These are phyloP conservation scores for Holothuria glaberrima DNA, from an alignment of 35 echinoderm and acorn worm species.

Conservation along the genomic window DNA sequence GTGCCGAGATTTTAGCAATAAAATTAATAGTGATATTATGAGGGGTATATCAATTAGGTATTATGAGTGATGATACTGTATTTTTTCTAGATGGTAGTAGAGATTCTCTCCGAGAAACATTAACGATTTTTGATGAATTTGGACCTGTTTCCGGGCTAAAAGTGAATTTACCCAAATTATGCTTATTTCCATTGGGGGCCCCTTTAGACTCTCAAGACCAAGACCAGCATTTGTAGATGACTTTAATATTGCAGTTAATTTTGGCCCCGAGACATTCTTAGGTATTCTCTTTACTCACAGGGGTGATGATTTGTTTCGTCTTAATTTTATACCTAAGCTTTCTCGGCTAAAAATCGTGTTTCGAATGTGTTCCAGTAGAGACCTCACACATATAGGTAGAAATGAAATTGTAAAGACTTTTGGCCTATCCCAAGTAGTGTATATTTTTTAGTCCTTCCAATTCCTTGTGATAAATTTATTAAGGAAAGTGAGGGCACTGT, in stretches of 20 bases:
- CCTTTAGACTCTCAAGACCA: neutral
- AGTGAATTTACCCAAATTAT: conserved; percentile 16
- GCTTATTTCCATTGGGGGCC: too few species aligned
- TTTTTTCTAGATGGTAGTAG: conserved; percentile 1
- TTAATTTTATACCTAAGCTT: neutral
- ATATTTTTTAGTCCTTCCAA: neutral
- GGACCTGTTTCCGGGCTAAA: neutral
- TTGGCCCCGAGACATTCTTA: neutral
- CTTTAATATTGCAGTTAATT: conserved; percentile 16
- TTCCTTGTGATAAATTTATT: neutral
- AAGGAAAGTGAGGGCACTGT: neutral
- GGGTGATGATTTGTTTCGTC: conserved; percentile 26
- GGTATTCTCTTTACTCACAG: neutral
- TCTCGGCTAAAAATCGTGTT: neutral
- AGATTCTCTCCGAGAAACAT: neutral
- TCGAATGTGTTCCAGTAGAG: neutral
- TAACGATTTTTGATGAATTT: neutral
- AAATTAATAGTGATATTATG: neutral
- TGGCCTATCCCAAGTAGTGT: neutral
- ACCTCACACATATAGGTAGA: neutral
- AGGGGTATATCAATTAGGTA: neutral
- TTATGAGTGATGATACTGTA: neutral
- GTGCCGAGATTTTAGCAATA: neutral
- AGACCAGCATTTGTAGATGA: neutral
- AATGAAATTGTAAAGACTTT: conserved; percentile 29